Evolutionary conservation across 2,797 vertebrate genomes (phyloP).

Genomic region (Pipistrellus pygmaeus): DNA sequence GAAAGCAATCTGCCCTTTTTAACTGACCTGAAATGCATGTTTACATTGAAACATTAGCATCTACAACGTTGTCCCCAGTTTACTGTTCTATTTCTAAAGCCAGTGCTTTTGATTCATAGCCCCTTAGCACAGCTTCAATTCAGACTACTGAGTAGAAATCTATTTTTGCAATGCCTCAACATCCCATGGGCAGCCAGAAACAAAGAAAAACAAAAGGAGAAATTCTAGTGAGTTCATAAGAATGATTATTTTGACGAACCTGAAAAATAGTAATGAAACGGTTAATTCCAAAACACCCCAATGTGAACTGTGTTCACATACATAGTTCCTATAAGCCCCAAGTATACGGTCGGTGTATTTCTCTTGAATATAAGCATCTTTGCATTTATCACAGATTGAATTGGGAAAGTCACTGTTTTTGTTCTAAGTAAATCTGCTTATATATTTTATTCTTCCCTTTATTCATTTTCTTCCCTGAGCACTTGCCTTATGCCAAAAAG

Average conservation of each 20-base stretch:
- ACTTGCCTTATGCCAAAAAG: neutral
- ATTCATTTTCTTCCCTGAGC: neutral
- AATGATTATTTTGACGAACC: conserved; percentile 16
- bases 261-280: conserved; percentile 39
- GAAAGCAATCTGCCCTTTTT: conserved; percentile 30
- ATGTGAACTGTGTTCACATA: neutral
- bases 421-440: neutral
- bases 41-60: neutral
- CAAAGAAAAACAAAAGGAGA: neutral
- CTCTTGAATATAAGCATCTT: neutral
- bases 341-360: neutral
- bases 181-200: neutral
- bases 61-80: neutral
- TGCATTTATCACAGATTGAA: conserved; percentile 38
- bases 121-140: neutral
- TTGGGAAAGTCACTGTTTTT: conserved; percentile 9
- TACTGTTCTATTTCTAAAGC: neutral
- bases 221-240: neutral
- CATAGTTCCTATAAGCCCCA: neutral
- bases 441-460: conserved; percentile 9
- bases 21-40: neutral
- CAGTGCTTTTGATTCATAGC: neutral
- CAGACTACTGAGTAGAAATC: neutral
- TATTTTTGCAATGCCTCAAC: neutral
- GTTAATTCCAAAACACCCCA: neutral